Percentiles rank a stretch among this genome's conserved stretches.
Evolutionary conservation across 2,888 invertebrate genomes (phyloP).

Genomic region (Rhingia campestris): DNA sequence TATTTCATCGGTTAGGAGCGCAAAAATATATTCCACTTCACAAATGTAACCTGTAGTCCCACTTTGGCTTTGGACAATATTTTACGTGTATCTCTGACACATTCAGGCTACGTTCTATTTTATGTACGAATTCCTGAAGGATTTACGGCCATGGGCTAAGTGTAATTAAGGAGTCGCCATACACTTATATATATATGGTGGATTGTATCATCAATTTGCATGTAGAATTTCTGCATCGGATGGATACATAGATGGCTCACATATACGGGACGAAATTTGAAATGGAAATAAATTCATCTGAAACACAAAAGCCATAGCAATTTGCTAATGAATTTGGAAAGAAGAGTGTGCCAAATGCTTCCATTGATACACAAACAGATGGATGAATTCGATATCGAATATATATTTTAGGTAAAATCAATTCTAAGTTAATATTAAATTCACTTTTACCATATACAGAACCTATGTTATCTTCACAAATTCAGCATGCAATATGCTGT

Average conservation of each 20-base stretch:
- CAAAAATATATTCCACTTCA: not conserved
- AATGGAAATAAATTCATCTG: conserved; percentile 9
- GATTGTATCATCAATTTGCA: conserved; percentile 2
- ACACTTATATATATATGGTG: not conserved
- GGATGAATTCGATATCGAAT: too few relatives aligned
- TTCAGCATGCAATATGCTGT: too few relatives aligned
- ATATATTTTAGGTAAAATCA: too few relatives aligned
- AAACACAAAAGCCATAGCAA: conserved; percentile 13
- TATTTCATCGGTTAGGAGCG: not conserved
- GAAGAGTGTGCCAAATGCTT: too few relatives aligned
- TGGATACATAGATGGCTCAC: conserved; percentile 6
- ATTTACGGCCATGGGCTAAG: conserved; percentile 3
- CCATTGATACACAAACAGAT: too few relatives aligned
- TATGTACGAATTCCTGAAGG: not conserved
- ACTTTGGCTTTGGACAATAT: not conserved
- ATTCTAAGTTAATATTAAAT: too few relatives aligned
- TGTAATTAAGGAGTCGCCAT: not conserved
- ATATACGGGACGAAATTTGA: not conserved
- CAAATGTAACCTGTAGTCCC: not conserved
- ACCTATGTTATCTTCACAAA: too few relatives aligned
- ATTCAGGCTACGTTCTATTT: not conserved
- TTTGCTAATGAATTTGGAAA: too few relatives aligned
- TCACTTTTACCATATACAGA: too few relatives aligned
- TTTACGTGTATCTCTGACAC: conserved; percentile 8
- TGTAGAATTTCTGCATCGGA: not conserved